phyloP scores from a whole-genome alignment of 2,113 vertebrate species.

The Oncorhynchus gorbuscha region DNA sequence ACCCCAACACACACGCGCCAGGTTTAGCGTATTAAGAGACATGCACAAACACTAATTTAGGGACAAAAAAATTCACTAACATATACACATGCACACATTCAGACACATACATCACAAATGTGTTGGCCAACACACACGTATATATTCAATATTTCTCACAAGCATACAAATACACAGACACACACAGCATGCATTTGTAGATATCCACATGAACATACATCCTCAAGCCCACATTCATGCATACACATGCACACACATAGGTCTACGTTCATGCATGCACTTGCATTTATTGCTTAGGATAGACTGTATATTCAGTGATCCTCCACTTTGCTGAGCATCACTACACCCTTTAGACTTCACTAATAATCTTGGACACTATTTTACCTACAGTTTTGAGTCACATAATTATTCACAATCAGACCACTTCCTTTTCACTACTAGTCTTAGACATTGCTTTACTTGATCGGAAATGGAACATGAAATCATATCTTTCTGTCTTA shows the following conservation, averaged over 20 bases:
- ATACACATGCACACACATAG: conserved; percentile 10
- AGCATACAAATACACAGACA: conserved; percentile 1
- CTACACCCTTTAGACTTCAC: neutral
- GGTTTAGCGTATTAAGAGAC: neutral
- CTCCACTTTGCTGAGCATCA: neutral
- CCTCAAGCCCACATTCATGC: conserved; percentile 3
- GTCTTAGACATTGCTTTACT: neutral
- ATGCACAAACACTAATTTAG: neutral
- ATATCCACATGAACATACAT: neutral
- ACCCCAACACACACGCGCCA: neutral
- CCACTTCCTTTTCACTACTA: neutral
- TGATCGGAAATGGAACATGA: neutral
- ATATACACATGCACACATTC: neutral
- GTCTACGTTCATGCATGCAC: conserved; percentile 27
- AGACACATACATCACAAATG: conserved; percentile 27
- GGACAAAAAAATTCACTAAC: neutral
- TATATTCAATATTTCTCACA: neutral
- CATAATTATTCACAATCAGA: neutral
- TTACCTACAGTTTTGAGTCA: neutral
- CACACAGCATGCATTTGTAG: neutral
- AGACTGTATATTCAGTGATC: too few species aligned
- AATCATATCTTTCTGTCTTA: neutral
- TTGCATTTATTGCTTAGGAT: conserved; percentile 9
- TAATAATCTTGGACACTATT: neutral
- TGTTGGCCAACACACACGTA: conserved; percentile 18